Evolutionary conservation across 1,140 invertebrate genomes (phyloP).

Genomic region (Archegozetes longisetosus): DNA sequence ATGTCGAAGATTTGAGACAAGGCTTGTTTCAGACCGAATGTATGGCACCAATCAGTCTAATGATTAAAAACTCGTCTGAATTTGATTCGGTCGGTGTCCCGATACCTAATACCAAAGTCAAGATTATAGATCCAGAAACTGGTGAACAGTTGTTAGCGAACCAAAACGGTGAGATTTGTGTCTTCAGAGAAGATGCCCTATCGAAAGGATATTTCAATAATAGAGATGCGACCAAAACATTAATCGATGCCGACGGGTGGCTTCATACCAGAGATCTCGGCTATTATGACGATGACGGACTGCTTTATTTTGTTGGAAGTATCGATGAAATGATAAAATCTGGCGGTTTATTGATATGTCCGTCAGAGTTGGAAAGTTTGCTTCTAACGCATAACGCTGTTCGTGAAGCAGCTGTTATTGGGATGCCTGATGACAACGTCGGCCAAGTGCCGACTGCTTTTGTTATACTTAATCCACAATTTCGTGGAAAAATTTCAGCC

Average conservation of each 20-base stretch:
- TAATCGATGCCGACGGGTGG: neutral
- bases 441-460: neutral
- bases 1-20: constrained; percentile 1
- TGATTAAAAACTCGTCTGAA: constrained; percentile 3
- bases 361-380: constrained; percentile 2
- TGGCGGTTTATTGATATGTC: neutral
- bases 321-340: neutral
- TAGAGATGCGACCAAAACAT: neutral
- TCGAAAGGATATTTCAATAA: neutral
- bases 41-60: neutral
- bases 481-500: too few relatives aligned
- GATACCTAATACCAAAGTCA: constrained; percentile 1
- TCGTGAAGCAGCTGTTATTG: neutral
- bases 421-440: neutral
- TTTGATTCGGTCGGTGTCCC: constrained; percentile 7
- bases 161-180: neutral
- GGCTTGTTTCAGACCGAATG: neutral
- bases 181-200: neutral
- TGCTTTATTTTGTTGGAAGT: constrained; percentile 9
- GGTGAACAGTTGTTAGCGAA: neutral
- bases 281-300: constrained; percentile 11
- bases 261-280: constrained; percentile 2
- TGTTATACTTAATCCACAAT: too few relatives aligned
- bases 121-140: neutral
- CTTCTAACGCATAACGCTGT: neutral